phyloP scores from a whole-genome alignment of 2,113 vertebrate genomes.

The Zeus faber region DNA sequence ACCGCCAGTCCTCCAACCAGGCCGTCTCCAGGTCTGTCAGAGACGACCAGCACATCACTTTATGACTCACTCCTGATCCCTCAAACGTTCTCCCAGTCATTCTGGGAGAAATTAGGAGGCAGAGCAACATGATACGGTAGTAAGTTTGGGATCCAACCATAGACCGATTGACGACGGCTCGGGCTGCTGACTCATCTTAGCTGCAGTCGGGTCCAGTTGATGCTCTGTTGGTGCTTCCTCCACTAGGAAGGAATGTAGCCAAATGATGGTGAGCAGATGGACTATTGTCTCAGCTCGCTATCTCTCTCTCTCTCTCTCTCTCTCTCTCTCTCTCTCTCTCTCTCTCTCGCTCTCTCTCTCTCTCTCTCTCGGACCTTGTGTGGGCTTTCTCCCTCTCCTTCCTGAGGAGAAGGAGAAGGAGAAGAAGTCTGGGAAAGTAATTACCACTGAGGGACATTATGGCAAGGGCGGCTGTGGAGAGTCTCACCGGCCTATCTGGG shows the following conservation, averaged over 20 bases:
- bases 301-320: too few relatives aligned
- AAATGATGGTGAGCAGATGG: background rate
- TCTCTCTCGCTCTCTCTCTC: too few relatives aligned
- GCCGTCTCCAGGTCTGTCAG: too few relatives aligned
- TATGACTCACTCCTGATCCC: too few relatives aligned
- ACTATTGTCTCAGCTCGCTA: background rate
- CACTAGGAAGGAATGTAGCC: background rate
- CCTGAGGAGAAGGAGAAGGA: background rate
- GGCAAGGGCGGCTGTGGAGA: background rate
- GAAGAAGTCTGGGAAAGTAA: constrained; percentile 22
- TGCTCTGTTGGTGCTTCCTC: background rate
- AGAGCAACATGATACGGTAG: background rate
- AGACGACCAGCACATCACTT: too few relatives aligned
- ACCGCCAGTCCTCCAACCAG: too few relatives aligned
- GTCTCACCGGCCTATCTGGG: background rate
- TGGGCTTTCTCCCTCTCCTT: constrained; percentile 3
- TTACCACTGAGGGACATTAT: background rate
- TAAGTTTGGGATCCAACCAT: background rate
- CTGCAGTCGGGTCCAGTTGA: too few relatives aligned
- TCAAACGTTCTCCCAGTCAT: background rate
- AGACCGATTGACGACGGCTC: too few relatives aligned
- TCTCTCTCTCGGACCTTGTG: background rate
- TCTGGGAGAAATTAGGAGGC: background rate
- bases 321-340: too few relatives aligned
- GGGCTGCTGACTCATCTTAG: too few relatives aligned